Conservation (phyloP, 1,140 invertebrate genomes). For the Laupala kohalensis region DNA sequence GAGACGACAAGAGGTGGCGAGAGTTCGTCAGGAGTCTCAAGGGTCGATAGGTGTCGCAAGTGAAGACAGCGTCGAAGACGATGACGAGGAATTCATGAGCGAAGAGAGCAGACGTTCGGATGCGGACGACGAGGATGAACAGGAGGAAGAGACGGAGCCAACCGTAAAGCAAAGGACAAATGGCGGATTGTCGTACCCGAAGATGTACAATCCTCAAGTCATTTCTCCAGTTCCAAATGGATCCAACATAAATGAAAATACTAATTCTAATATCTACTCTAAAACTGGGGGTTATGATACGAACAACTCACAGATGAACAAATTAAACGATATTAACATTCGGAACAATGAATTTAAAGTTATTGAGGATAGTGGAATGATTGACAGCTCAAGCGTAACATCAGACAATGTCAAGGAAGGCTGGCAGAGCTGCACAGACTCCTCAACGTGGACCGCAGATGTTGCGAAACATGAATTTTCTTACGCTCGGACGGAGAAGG, state of each 20-base stretch:
- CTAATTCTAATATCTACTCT: not conserved
- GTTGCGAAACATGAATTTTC: not conserved
- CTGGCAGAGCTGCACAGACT: not conserved
- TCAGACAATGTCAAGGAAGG: not conserved
- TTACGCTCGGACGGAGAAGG: not conserved
- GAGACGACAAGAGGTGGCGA: conserved; percentile 3
- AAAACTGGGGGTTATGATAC: not conserved
- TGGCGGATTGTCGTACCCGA: not conserved
- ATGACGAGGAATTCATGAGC: conserved; percentile 20
- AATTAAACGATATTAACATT: not conserved
- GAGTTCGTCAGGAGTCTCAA: not conserved
- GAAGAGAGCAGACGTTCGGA: conserved; percentile 3
- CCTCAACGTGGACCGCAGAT: not conserved
- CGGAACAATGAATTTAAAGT: too few species aligned
- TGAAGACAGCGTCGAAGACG: conserved; percentile 10
- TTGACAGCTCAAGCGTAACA: too few species aligned
- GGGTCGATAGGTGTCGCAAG: too few species aligned
- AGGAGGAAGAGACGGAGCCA: not conserved
- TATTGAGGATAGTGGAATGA: too few species aligned
- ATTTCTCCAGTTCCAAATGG: not conserved
- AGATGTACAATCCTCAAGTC: not conserved
- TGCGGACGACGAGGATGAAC: conserved; percentile 2
- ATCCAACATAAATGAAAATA: not conserved
- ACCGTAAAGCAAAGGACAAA: not conserved
- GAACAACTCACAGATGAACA: not conserved